Percentiles rank a stretch among this genome's conserved stretches.
phyloP scores from a whole-genome alignment of 2,888 invertebrate species.

The Sarcophaga subvicina region DNA sequence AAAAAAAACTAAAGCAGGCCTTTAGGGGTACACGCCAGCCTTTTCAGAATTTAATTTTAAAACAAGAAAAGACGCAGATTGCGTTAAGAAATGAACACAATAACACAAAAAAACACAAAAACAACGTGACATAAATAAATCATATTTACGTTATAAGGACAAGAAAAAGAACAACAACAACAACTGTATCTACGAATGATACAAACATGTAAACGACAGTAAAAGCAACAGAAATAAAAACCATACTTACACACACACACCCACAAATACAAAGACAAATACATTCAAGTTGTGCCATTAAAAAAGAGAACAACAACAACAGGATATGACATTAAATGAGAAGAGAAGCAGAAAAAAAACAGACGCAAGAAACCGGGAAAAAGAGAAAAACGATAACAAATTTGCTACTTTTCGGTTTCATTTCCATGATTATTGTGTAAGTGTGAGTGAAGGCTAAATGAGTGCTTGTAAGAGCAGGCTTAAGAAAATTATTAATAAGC shows the following conservation, averaged over 20 bases:
- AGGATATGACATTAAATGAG: constrained; percentile 22
- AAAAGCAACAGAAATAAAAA: constrained; percentile 20
- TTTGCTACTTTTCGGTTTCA: constrained; percentile 30
- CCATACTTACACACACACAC: constrained; percentile 1
- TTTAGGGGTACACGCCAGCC: background rate
- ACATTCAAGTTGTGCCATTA: background rate
- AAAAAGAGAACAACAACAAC: constrained; percentile 11
- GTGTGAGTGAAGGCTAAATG: background rate
- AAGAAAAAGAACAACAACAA: background rate
- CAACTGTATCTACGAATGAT: background rate
- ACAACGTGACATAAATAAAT: constrained; percentile 50
- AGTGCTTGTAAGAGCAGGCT: constrained; percentile 25
- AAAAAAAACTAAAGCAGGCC: constrained; percentile 19
- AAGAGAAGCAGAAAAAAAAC: background rate
- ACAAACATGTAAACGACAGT: constrained; percentile 38
- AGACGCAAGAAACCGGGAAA: background rate
- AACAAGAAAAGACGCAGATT: background rate
- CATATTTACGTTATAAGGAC: constrained; percentile 32
- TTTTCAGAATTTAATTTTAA: constrained; percentile 13
- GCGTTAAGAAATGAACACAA: background rate
- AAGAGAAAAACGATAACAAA: constrained; percentile 35
- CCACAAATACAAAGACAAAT: background rate
- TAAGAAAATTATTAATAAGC: constrained; percentile 42
- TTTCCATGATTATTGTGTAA: constrained; percentile 13
- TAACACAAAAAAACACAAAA: constrained; percentile 12